Conservation (phyloP, 2,888 invertebrate genomes). For the Griposia aprilina region DNA sequence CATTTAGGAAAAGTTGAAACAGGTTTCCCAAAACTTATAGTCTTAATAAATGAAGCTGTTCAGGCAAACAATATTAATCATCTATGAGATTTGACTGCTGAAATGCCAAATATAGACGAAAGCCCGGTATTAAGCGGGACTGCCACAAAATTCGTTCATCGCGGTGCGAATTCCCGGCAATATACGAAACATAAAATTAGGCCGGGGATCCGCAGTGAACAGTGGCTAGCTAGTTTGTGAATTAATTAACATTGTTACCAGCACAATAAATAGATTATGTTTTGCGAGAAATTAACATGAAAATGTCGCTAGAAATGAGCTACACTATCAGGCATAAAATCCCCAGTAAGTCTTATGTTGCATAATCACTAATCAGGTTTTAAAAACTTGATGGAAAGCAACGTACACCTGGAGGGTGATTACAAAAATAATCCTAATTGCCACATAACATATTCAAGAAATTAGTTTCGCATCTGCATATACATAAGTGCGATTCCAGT, state of each 20-base stretch:
- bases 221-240: conserved; percentile 43
- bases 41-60: conserved; percentile 15
- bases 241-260: conserved; percentile 43
- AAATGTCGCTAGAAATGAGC: not conserved
- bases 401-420: not conserved
- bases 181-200: conserved; percentile 52
- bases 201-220: conserved; percentile 24
- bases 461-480: not conserved
- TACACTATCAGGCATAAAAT: conserved; percentile 1
- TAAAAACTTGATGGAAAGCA: not conserved
- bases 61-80: conserved; percentile 26
- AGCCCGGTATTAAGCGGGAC: conserved; percentile 34
- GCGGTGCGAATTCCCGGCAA: conserved; percentile 28
- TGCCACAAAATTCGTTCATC: conserved; percentile 50
- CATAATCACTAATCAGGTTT: not conserved
- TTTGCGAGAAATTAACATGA: conserved; percentile 22
- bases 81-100: conserved; percentile 27
- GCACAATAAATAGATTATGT: conserved; percentile 34
- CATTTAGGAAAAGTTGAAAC: not conserved
- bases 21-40: not conserved
- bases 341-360: not conserved
- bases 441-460: not conserved
- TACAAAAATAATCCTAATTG: not conserved
- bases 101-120: conserved; percentile 39
- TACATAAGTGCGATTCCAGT: not conserved